Evolutionary conservation across 2,797 vertebrate species (phyloP).

Genomic region (Rhinogobio ventralis): DNA sequence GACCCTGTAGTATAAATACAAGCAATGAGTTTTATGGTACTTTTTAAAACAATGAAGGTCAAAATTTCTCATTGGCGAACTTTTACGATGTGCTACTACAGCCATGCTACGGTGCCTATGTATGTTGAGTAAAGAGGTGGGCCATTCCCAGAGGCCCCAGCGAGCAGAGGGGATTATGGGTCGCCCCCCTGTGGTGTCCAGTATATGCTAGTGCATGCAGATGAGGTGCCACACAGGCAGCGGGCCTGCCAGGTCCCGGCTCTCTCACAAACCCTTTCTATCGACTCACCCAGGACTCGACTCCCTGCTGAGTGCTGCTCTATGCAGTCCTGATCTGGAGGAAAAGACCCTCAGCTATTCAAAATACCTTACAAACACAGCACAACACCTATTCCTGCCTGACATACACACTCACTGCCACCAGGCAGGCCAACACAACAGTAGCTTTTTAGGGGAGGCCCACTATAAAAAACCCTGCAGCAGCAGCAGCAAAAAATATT

Average conservation of each 20-base stretch:
- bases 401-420: constrained; percentile 40
- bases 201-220: constrained; percentile 96
- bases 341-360: constrained; percentile 54
- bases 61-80: background rate
- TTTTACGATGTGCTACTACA: background rate
- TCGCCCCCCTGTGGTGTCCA: constrained; percentile 83
- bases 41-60: constrained; percentile 9
- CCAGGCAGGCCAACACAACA: constrained; percentile 7
- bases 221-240: constrained; percentile 92
- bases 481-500: background rate
- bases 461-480: background rate
- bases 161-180: constrained; percentile 80
- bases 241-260: constrained; percentile 84
- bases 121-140: constrained; percentile 45
- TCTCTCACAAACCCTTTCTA: constrained; percentile 87
- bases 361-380: constrained; percentile 38
- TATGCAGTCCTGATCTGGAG: constrained; percentile 84
- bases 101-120: background rate
- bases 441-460: constrained; percentile 2
- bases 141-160: constrained; percentile 63
- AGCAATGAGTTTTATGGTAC: background rate
- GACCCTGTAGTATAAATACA: constrained; percentile 78
- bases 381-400: constrained; percentile 39
- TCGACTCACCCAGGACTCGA: constrained; percentile 77
- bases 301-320: constrained; percentile 91